These are phyloP conservation scores for Corythaeola cristata DNA, from an alignment of 2,113 vertebrate genomes.

Conservation along the genomic window DNA sequence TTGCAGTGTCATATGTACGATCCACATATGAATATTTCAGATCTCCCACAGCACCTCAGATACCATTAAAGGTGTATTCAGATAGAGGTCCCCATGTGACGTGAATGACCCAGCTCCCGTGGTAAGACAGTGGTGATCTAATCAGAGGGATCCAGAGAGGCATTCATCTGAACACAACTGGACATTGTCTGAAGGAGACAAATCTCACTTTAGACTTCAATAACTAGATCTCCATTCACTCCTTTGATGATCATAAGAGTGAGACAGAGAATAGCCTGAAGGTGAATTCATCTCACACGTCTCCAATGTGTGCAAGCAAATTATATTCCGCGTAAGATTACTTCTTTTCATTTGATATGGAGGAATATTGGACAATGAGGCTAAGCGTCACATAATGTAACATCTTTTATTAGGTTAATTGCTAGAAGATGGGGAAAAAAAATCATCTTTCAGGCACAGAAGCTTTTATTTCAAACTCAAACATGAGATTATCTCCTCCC, in stretches of 20 bases:
- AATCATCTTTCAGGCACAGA: background rate
- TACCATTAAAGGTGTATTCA: background rate
- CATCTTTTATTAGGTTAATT: background rate
- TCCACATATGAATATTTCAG: background rate
- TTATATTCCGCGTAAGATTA: background rate
- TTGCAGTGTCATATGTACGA: background rate
- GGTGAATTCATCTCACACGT: background rate
- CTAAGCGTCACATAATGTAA: accelerated
- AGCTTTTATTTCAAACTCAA: background rate
- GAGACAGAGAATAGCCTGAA: background rate
- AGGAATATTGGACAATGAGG: background rate
- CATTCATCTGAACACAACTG: background rate
- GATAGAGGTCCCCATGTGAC: background rate
- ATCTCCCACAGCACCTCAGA: background rate
- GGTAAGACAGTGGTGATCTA: background rate
- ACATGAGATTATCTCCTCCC: background rate
- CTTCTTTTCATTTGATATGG: background rate
- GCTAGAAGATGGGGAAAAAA: accelerated
- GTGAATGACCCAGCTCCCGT: background rate
- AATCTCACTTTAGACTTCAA: background rate
- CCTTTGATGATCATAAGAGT: background rate
- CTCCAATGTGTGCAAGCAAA: accelerated
- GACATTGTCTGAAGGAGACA: background rate
- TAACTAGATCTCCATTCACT: background rate
- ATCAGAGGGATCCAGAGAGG: background rate